Evolutionary conservation across 37 sponge, comb jelly and placozoan species (phyloP), one percentile per base, ranked within the genome.

Genomic region (Ephydatia muelleri): DNA sequence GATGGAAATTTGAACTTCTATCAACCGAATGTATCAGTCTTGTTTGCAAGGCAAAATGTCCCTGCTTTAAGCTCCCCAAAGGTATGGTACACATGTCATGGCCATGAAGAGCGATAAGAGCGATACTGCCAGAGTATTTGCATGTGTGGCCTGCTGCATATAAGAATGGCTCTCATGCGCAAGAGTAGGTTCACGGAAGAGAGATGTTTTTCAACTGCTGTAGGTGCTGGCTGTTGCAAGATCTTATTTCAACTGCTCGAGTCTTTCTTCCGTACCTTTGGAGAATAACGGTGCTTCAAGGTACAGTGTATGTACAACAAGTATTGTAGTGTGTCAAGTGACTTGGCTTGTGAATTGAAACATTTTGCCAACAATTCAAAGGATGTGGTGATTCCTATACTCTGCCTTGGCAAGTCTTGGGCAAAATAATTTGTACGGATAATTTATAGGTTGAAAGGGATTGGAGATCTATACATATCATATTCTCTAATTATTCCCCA

Each of bases 141-240:
- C 6, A 13, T 6, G 5, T 13, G 70, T 68, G 27, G 27, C 3
- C 70, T 13, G 5, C n/a, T 68, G 70, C 13, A 68, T 29, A 30
- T 68, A 33, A 32, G 31, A 21, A 29, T 13, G n/a, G 13, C 27
- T 14, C 14, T n/a, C 31, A 30, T 5, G 5, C 33, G 35, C 31
- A 30, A n/a, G 3, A n/a, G 34, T 31, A 27, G 13, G n/a, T 21
- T 72, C 19, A 57, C 27, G 34, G 13, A 26, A 14, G 13, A 40
- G 34, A 13, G 23, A 79, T 23, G 27, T 25, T 65, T 64, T 9
- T 33, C 38, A 70, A 64, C 11, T 3, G 22, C 72, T 32, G 1
- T 33, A 82, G 83, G 73, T 72, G 23, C 47, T 82, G 2, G 73
- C 76, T 29, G 40, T 70, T 31, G 83, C 38, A 71, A 70, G 83